Evolutionary conservation across 2,888 invertebrate species (phyloP).

Genomic region (Anarsia innoxiella): DNA sequence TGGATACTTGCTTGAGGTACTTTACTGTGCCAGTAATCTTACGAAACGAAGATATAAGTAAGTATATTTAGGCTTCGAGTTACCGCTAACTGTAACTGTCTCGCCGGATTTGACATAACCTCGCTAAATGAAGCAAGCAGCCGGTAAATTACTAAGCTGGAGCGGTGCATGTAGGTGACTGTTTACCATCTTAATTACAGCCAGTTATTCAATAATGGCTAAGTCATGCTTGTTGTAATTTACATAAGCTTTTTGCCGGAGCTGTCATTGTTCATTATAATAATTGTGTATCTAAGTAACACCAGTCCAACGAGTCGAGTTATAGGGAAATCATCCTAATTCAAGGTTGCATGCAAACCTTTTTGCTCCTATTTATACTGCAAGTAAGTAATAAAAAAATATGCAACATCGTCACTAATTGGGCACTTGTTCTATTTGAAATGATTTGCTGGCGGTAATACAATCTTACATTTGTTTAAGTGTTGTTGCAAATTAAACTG

Average conservation of each 20-base stretch:
- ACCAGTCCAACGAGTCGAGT: conserved; percentile 30
- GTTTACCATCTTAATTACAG: conserved; percentile 29
- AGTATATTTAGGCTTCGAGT: too few species aligned
- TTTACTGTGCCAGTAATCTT: too few species aligned
- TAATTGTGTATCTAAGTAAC: conserved; percentile 32
- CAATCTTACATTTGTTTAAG: too few species aligned
- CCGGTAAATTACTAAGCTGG: conserved; percentile 10
- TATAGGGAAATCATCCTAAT: conserved; percentile 48
- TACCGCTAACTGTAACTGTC: conserved; percentile 11
- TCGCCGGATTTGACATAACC: conserved; percentile 4
- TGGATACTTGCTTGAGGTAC: not conserved
- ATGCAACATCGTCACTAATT: too few species aligned
- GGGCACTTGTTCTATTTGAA: too few species aligned
- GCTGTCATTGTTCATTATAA: conserved; percentile 49
- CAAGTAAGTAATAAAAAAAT: too few species aligned
- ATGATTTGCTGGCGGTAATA: too few species aligned
- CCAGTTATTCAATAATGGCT: conserved; percentile 42
- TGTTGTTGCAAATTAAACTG: too few species aligned
- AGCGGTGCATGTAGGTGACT: conserved; percentile 1
- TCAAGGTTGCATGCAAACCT: conserved; percentile 43
- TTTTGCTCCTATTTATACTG: conserved; percentile 11
- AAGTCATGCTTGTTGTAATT: conserved; percentile 42
- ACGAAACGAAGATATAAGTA: too few species aligned
- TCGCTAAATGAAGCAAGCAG: conserved; percentile 9
- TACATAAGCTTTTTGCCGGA: conserved; percentile 49